Evolutionary conservation across 1,140 invertebrate genomes (phyloP), one percentile per base, ranked within the genome.

Genomic region (Papilio dardanus): DNA sequence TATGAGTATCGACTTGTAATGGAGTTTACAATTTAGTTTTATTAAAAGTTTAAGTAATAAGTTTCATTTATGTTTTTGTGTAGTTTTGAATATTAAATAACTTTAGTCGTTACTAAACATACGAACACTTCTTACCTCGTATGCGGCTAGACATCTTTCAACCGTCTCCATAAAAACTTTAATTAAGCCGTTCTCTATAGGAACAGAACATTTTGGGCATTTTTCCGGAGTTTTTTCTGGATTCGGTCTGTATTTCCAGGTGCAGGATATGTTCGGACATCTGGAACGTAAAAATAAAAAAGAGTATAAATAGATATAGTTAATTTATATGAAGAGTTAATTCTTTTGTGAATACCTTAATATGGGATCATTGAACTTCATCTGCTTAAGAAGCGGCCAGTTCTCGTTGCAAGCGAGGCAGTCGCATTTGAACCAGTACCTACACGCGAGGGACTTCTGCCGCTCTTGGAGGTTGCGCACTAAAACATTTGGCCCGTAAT

Each of bases 401-500:
- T 98, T 94, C 76, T 97, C 94, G 58, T 88, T 88, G 82, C 97
- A 98, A 1, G 97, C 95, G 68, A 90, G 82, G 85, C 97, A 98
- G 40, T 94, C 89, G 82, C 97, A 98, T 21, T 94, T 90, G 84
- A 98, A 98, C 95, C 96, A 97, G 87, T 98, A 98, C 66, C 97
- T 95, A 12, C 95, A 95, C 3, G 92, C 88, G 1, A 98, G 92
- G 10, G 95, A 94, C 58, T 94, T 89, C 81, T 96, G 95, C 1
- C 98, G 91, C 19, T 97, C 95, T n/a, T 91, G 89, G 8, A 95
- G 83, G 21, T 83, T 92, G 65, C 95, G 95, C 78, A 96, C 95
- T 5, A 96, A 95, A 86, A 97, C 98, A 74, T 97, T 94, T 6
- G 97, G 97, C 0, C 97, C 97, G 89, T 99, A 99, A 88, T 98